Evolutionary conservation across 2,888 invertebrate species (phyloP), one percentile per base, ranked within the genome.

Genomic region (Mythimna albipuncta): DNA sequence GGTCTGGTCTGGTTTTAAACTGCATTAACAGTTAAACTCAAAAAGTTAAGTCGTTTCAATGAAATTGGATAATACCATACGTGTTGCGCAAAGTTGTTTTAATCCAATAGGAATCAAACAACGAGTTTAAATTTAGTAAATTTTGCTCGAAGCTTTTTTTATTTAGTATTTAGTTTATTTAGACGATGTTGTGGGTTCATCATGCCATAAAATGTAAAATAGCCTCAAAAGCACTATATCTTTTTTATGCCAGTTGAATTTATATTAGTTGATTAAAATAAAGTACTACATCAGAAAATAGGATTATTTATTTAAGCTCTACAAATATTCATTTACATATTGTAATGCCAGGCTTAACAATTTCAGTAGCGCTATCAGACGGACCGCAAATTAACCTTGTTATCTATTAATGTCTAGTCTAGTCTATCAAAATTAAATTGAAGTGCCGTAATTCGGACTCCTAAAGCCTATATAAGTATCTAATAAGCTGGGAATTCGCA

Each of bases 201-300:
- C 47, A 32, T 59, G 0, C 4, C 26, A 32, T 68, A 61, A 58
- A 59, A 50, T 11, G 6, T 61, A 32, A 16, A 75, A 69, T 50
- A 50, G 41, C 13, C 32, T 10, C 50, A 66, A 58, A 64, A 55
- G 54, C 4, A 35, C 52, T 41, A 52, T 75, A 66, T 64, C 35
- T 75, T 75, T 26, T 69, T 57, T 64, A 61, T 78, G 58, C 35
- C 13, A 7, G 54, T 50, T 50, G 81, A 74, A 80, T 78, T 58
- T 69, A 68, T 75, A 75, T 59, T 69, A 69, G 13, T 59, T 75
- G 41, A 66, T 78, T 69, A 55, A 65, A 32, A 52, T 41, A 26
- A 5, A 72, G 6, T 54, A 19, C 32, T 44, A 26, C 6, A 44
- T 19, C n/a, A 63, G 16, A 50, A 61, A 64, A 61, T n/a, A 32